These are phyloP conservation scores for Callyntrura sp. DNA, from an alignment of 2,888 invertebrate genomes.

Conservation along the genomic window DNA sequence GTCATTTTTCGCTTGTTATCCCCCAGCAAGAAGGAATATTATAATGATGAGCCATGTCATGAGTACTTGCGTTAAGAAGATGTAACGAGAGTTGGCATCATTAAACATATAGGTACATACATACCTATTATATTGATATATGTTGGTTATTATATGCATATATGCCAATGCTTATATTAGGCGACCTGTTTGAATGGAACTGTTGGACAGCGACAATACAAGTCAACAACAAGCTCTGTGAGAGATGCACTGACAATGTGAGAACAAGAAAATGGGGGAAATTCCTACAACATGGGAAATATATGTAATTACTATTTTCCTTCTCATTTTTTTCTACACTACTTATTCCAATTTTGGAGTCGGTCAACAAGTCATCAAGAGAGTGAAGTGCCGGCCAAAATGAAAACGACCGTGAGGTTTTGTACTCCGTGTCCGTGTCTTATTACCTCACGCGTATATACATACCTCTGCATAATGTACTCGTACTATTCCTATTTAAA, in stretches of 20 bases:
- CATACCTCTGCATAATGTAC: background rate
- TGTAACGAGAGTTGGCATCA: constrained; percentile 61
- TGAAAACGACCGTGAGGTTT: constrained; percentile 24
- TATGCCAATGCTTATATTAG: too few species aligned
- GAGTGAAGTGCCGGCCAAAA: constrained; percentile 8
- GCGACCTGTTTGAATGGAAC: background rate
- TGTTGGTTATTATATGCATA: too few species aligned
- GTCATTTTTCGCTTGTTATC: constrained; percentile 42
- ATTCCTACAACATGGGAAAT: background rate
- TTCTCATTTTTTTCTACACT: background rate
- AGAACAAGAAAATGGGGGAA: constrained; percentile 1
- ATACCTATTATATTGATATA: background rate
- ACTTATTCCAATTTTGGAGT: background rate
- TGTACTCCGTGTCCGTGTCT: too few species aligned
- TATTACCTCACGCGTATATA: too few species aligned
- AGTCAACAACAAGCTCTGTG: too few species aligned
- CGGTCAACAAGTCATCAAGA: constrained; percentile 7
- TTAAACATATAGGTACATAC: constrained; percentile 18
- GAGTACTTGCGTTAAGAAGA: background rate
- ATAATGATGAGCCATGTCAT: constrained; percentile 34
- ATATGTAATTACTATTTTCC: constrained; percentile 18
- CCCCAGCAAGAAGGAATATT: background rate
- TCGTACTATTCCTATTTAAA: too few species aligned
- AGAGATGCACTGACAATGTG: constrained; percentile 1
- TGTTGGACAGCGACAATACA: background rate